Conservation (phyloP, 2,113 vertebrate species). For the Anoplopoma fimbria region DNA sequence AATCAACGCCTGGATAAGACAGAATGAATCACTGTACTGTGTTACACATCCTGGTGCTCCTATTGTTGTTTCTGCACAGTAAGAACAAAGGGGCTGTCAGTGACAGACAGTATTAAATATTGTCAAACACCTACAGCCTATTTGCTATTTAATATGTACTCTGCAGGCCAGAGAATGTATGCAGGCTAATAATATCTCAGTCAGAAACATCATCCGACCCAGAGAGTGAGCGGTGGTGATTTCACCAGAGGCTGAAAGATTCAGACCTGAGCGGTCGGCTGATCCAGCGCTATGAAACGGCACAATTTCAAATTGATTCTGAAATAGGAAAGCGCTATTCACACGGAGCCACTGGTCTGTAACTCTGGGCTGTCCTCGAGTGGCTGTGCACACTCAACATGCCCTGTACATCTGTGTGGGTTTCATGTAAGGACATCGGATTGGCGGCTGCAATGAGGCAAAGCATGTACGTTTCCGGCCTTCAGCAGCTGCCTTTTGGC, state of each 20-base stretch:
- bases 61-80: background rate
- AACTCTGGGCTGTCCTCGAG: background rate
- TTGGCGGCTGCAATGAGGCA: background rate
- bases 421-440: background rate
- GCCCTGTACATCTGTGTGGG: background rate
- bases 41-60: background rate
- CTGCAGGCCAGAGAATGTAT: background rate
- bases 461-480: background rate
- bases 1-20: background rate
- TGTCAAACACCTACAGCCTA: too few species aligned
- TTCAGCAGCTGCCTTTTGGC: conserved; percentile 17
- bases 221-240: background rate
- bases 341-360: background rate
- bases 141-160: background rate
- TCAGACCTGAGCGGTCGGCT: background rate
- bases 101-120: background rate
- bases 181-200: conserved; percentile 17
- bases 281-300: background rate
- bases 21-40: background rate
- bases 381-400: background rate
- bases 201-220: background rate
- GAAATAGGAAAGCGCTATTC: accelerated
- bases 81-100: background rate
- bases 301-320: background rate
- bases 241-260: conserved; percentile 9